Percentiles rank a stretch among this genome's conserved stretches.
These are phyloP conservation scores for Caranx melampygus DNA, from an alignment of 2,113 vertebrate species.

Conservation along the genomic window DNA sequence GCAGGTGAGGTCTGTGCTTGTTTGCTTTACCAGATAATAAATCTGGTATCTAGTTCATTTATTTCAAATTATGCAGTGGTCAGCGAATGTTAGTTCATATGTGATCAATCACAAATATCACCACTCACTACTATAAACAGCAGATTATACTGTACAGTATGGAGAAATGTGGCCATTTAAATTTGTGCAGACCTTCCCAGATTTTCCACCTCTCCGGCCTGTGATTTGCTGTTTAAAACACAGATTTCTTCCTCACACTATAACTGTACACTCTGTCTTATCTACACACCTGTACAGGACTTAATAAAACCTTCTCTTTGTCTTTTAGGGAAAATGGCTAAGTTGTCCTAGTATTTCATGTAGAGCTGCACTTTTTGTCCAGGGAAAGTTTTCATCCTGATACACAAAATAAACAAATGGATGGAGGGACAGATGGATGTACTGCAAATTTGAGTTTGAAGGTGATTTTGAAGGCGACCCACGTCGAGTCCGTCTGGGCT, in stretches of 20 bases:
- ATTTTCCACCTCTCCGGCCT: too few relatives aligned
- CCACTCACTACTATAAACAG: background rate
- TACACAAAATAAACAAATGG: background rate
- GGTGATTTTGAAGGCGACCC: background rate
- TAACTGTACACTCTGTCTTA: background rate
- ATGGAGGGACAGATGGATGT: too few relatives aligned
- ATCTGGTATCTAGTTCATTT: slow-evolving; percentile 1
- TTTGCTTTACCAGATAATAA: background rate
- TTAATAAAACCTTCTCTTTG: background rate
- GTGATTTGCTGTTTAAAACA: background rate
- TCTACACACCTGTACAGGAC: background rate
- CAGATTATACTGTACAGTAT: background rate
- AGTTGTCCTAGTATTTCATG: background rate
- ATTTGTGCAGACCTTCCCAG: too few relatives aligned
- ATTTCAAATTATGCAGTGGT: background rate
- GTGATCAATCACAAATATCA: background rate
- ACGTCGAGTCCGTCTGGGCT: background rate
- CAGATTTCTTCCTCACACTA: background rate
- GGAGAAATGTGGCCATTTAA: too few relatives aligned
- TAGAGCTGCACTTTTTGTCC: background rate
- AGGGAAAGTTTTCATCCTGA: background rate
- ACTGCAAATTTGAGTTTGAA: background rate
- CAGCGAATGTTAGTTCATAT: background rate
- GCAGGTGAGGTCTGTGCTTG: slow-evolving; percentile 1
- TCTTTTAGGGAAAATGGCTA: background rate